These are phyloP conservation scores for Nemapogon koenigi DNA, from an alignment of 2,888 invertebrate species.

Conservation along the genomic window DNA sequence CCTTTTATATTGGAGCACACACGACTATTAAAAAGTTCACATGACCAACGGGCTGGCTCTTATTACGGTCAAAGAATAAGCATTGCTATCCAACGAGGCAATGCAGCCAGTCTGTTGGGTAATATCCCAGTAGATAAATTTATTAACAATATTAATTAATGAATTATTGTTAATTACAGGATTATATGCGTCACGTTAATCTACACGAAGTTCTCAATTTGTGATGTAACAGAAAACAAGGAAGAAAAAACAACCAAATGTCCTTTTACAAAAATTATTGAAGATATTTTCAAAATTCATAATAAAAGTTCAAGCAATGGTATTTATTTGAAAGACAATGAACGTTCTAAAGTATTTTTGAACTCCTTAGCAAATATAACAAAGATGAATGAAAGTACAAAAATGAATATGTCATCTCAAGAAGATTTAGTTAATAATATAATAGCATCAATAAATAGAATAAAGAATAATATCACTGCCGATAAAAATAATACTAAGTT, in stretches of 20 bases:
- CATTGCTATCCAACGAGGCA: too few species aligned
- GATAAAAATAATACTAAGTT: conserved; percentile 24
- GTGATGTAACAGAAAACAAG: too few species aligned
- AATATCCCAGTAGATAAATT: too few species aligned
- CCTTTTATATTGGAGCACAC: too few species aligned
- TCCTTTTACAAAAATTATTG: conserved; percentile 47
- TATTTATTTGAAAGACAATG: conserved; percentile 28
- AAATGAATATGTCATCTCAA: conserved; percentile 29
- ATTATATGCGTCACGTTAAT: too few species aligned
- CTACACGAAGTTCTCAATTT: too few species aligned
- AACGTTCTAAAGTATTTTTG: conserved; percentile 63
- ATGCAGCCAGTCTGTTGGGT: too few species aligned
- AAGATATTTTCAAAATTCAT: conserved; percentile 47
- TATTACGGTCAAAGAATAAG: too few species aligned
- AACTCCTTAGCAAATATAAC: conserved; percentile 63
- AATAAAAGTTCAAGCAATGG: conserved; percentile 29
- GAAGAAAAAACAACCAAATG: conserved; percentile 24
- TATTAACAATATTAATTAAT: too few species aligned
- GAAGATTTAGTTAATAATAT: conserved; percentile 47
- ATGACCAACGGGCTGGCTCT: too few species aligned
- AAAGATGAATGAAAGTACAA: conserved; percentile 21
- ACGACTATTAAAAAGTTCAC: too few species aligned
- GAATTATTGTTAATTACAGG: too few species aligned
- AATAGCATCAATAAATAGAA: conserved; percentile 49
- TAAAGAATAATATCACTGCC: conserved; percentile 41